Conservation (phyloP, 2,888 invertebrate genomes). For the Acrocera orbiculus region DNA sequence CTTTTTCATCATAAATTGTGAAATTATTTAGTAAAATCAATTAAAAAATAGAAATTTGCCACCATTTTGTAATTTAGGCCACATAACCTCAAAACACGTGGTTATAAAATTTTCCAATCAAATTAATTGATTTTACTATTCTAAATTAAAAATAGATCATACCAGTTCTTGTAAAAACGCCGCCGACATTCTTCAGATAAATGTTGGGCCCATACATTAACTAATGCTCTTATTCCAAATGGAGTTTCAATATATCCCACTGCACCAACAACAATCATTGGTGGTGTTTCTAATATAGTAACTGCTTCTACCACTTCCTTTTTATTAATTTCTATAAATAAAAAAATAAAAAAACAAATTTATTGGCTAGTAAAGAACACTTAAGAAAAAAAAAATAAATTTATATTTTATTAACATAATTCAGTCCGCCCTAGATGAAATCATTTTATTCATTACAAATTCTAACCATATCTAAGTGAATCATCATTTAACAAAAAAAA, state of each 20-base stretch:
- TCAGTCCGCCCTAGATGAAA: slow-evolving; percentile 36
- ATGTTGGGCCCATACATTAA: slow-evolving; percentile 98
- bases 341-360: slow-evolving; percentile 8
- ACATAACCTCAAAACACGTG: too few species aligned
- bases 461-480: slow-evolving; percentile 11
- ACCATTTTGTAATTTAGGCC: too few species aligned
- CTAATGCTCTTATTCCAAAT: slow-evolving; percentile 83
- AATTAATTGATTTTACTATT: too few species aligned
- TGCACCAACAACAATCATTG: slow-evolving; percentile 93
- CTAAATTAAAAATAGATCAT: slow-evolving; percentile 32
- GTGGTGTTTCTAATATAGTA: slow-evolving; percentile 94
- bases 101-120: too few species aligned
- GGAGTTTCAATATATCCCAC: slow-evolving; percentile 99
- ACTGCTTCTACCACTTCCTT: slow-evolving; percentile 99
- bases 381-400: not conserved
- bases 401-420: slow-evolving; percentile 7
- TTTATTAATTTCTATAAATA: slow-evolving; percentile 82
- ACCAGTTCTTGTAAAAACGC: slow-evolving; percentile 99
- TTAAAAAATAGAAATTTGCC: too few species aligned
- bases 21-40: too few species aligned
- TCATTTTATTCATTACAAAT: slow-evolving; percentile 17
- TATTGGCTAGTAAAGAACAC: not conserved
- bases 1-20: too few species aligned
- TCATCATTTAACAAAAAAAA: slow-evolving; percentile 11
- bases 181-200: slow-evolving; percentile 95